Evolutionary conservation across 2,113 vertebrate genomes (phyloP).

Genomic region (Bos javanicus): DNA sequence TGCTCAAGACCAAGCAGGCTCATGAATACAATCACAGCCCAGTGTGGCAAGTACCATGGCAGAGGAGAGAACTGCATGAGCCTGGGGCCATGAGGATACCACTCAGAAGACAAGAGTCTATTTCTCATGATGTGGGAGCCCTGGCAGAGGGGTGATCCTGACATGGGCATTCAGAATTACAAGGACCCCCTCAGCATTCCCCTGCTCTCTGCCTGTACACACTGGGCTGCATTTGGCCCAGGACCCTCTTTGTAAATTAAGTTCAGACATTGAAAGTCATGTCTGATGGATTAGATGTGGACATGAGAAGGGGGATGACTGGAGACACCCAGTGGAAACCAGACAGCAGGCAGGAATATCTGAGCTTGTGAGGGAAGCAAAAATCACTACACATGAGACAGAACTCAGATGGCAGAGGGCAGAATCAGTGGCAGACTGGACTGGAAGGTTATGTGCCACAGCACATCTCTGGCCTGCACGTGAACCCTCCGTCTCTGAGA

Average conservation of each 20-base stretch:
- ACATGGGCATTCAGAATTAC: neutral
- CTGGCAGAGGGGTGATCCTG: neutral
- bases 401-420: neutral
- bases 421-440: neutral
- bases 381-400: neutral
- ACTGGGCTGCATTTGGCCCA: neutral
- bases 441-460: neutral
- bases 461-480: neutral
- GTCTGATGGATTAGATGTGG: neutral
- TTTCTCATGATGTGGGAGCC: neutral
- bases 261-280: neutral
- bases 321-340: neutral
- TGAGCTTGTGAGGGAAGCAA: neutral
- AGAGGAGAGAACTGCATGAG: neutral
- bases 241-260: neutral
- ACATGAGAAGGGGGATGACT: neutral
- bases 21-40: fast-evolving
- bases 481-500: neutral
- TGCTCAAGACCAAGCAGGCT: neutral
- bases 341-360: neutral
- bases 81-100: neutral
- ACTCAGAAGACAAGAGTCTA: neutral
- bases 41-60: neutral
- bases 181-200: neutral
- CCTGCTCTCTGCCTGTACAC: neutral